Evolutionary conservation across 2,888 invertebrate species (phyloP).

Genomic region (Tetropium fuscum): DNA sequence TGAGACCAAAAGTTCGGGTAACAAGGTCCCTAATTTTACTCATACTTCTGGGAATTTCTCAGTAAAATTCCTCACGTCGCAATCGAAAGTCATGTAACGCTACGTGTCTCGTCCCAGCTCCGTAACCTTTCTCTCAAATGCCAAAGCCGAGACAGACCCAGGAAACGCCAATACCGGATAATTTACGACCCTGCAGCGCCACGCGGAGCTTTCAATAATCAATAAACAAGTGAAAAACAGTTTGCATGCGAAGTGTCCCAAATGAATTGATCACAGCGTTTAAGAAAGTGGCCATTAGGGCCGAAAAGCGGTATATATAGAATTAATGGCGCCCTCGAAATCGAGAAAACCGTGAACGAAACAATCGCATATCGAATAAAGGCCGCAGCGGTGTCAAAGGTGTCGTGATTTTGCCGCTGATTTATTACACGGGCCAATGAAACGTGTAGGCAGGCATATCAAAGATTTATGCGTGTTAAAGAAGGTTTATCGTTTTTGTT

Average conservation of each 20-base stretch:
- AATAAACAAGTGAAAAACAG: slow-evolving; percentile 35
- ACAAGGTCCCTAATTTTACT: background rate
- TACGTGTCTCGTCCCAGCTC: background rate
- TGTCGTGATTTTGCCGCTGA: slow-evolving; percentile 37
- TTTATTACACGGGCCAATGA: slow-evolving; percentile 28
- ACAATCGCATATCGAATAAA: slow-evolving; percentile 39
- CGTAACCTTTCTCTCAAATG: slow-evolving; percentile 22
- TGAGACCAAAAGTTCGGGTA: no score
- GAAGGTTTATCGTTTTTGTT: slow-evolving; percentile 12
- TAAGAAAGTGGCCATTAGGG: slow-evolving; percentile 36
- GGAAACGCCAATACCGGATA: slow-evolving; percentile 26
- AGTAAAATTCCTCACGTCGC: background rate
- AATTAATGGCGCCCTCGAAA: slow-evolving; percentile 38
- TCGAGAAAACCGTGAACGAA: slow-evolving; percentile 34
- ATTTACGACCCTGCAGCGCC: slow-evolving; percentile 20
- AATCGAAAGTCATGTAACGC: background rate
- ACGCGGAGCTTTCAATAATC: slow-evolving; percentile 37
- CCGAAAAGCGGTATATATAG: slow-evolving; percentile 12
- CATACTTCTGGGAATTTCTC: background rate
- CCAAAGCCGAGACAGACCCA: slow-evolving; percentile 17
- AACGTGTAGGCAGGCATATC: slow-evolving; percentile 26
- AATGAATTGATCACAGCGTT: slow-evolving; percentile 31
- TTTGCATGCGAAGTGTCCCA: slow-evolving; percentile 33
- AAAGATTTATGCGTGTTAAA: slow-evolving; percentile 21
- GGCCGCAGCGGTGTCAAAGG: slow-evolving; percentile 31